phyloP scores from a whole-genome alignment of 1,140 invertebrate genomes.

The Planococcus citri region DNA sequence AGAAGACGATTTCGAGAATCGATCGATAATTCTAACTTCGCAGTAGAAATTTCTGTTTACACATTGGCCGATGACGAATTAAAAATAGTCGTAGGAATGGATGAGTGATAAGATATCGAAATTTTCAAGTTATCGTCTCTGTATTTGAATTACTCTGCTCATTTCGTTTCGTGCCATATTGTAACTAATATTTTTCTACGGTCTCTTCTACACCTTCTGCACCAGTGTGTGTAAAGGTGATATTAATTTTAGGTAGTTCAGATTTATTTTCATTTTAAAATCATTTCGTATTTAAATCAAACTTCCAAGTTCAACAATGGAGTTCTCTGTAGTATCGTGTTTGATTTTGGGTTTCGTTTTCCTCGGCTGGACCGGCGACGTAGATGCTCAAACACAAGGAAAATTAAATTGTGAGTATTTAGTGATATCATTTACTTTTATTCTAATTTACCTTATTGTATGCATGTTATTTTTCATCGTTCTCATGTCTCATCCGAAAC shows the following conservation, averaged over 20 bases:
- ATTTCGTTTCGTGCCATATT: constrained; percentile 3
- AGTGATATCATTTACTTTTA: too few species aligned
- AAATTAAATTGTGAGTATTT: constrained; percentile 20
- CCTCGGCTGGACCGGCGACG: background rate
- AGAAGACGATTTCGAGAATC: background rate
- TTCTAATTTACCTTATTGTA: too few species aligned
- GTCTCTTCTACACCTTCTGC: constrained; percentile 57
- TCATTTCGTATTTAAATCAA: background rate
- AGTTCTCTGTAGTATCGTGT: background rate
- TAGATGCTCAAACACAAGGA: background rate
- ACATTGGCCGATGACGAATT: background rate
- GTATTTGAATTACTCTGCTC: background rate
- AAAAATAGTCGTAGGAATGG: background rate
- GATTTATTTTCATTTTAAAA: background rate
- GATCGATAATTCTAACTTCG: background rate
- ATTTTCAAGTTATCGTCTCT: background rate
- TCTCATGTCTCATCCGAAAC: too few species aligned
- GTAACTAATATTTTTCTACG: background rate
- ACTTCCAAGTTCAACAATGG: background rate
- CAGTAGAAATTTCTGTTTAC: constrained; percentile 13
- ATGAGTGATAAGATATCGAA: constrained; percentile 5
- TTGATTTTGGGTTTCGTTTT: background rate
- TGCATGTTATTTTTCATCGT: too few species aligned
- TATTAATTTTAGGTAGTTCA: background rate
- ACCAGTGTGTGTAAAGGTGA: constrained; percentile 78